phyloP scores from a whole-genome alignment of 2,888 invertebrate genomes.

The Oconnorella tubifera region DNA sequence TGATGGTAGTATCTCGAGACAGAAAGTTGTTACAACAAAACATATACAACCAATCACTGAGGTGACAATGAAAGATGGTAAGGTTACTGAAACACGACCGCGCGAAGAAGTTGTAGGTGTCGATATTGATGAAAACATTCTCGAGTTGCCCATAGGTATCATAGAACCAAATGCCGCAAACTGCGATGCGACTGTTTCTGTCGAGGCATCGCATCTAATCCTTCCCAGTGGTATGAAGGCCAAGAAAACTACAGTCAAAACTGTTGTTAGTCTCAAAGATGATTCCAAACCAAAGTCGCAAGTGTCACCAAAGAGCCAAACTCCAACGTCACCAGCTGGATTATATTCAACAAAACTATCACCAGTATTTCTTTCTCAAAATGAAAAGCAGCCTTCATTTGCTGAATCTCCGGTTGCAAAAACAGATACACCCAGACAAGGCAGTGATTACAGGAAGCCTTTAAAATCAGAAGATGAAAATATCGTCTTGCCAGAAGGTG shows the following conservation, averaged over 20 bases:
- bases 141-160: conserved; percentile 7
- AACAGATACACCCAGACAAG: background rate
- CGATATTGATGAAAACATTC: conserved; percentile 15
- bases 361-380: background rate
- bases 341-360: conserved; percentile 3
- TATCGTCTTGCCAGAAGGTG: background rate
- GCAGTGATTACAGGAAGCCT: background rate
- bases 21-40: conserved; percentile 7
- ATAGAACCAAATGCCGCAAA: conserved; percentile 15
- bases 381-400: background rate
- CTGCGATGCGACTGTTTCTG: conserved; percentile 6
- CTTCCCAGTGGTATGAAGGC: conserved; percentile 11
- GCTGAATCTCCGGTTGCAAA: background rate
- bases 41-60: conserved; percentile 7
- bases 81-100: background rate
- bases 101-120: conserved; percentile 8
- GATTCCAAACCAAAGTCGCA: background rate
- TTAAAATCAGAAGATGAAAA: background rate
- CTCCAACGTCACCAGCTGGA: background rate
- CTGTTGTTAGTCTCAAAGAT: conserved; percentile 11
- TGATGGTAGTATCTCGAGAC: conserved; percentile 5
- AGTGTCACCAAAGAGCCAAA: background rate
- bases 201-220: conserved; percentile 3
- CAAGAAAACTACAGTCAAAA: conserved; percentile 10
- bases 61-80: background rate